Base-by-base conservation (phyloP, 2,797 vertebrate species). In the Podargus strigoides region DNA sequence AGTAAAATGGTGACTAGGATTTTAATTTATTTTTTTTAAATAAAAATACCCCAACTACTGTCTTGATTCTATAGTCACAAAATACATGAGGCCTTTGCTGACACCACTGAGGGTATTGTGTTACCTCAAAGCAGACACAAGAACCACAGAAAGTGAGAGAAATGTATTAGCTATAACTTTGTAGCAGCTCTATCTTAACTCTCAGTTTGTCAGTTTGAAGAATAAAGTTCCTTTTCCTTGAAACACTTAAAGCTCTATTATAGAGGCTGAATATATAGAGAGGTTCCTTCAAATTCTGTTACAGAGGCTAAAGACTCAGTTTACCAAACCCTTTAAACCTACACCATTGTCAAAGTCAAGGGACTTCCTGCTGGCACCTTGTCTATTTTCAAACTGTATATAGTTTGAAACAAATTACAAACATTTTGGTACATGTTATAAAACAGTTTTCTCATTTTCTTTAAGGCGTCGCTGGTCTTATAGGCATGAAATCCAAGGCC, bases 1-100 rank as follows among this genome's bases (percentile, higher is more conserved):
- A n/a, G 6, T 30, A 16, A 69, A 58, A 14, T 2, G 0, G 0
- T 7, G 12, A 42, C 19, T 26, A 18, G 5, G 7, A 36, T 50
- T 59, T 62, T 3, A 10, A 1, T 22, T 34, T n/a, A n/a, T n/a
- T n/a, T 30, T 32, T 60, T 26, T 53, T 53, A 19, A 52, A 18
- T 52, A 28, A 34, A 34, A 22, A 52, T 18, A 19, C 21, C 30
- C 4, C 37, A 32, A 9, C 0, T 14, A 14, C 23, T 30, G 2
- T 17, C 24, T 24, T 67, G 15, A 27, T 84, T 60, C 36, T 30
- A 3, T 16, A 68, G 27, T 4, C 26, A 53, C 13, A 67, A 82
- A 82, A 64, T 7, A 24, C 14, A 19, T 0, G 0, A 46, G 24
- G 4, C 4, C 6, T 56, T 76, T 64, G 14, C 22, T 73, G 44